These are phyloP conservation scores for Saguinus imperator DNA, from an alignment of 2,113 vertebrate genomes.

Conservation along the genomic window DNA sequence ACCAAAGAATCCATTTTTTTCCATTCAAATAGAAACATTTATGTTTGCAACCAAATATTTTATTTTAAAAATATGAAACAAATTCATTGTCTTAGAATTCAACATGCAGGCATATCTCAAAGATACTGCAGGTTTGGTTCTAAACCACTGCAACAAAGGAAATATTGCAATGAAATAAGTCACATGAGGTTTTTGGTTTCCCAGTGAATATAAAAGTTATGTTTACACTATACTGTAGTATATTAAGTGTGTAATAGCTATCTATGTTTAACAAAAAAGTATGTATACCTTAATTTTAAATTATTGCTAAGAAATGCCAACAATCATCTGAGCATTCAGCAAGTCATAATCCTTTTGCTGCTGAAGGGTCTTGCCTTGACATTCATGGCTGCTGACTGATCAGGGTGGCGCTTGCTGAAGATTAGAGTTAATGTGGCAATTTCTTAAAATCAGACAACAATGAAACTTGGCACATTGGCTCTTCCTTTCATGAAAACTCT, in stretches of 20 bases:
- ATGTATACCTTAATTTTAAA: not conserved
- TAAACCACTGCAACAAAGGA: not conserved
- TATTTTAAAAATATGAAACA: not conserved
- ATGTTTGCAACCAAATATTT: not conserved
- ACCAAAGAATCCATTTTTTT: not conserved
- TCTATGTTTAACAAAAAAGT: not conserved
- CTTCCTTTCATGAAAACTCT: not conserved
- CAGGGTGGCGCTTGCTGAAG: not conserved
- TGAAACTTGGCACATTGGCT: not conserved
- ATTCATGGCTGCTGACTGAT: not conserved
- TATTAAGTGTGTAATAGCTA: not conserved
- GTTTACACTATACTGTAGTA: not conserved
- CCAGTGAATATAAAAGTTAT: not conserved
- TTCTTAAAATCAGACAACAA: not conserved
- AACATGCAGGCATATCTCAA: not conserved
- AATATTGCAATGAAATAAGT: not conserved
- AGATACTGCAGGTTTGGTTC: not conserved
- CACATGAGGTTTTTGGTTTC: not conserved
- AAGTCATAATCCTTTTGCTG: not conserved
- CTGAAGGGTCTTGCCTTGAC: not conserved
- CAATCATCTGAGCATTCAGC: not conserved
- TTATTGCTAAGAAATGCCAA: not conserved
- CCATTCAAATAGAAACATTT: constrained; percentile 35
- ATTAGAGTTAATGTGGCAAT: not conserved
- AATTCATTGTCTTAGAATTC: constrained; percentile 39